Percentiles rank a stretch among this genome's conserved stretches.
Evolutionary conservation across 2,888 invertebrate species (phyloP).

Genomic region (Archips xylosteana): DNA sequence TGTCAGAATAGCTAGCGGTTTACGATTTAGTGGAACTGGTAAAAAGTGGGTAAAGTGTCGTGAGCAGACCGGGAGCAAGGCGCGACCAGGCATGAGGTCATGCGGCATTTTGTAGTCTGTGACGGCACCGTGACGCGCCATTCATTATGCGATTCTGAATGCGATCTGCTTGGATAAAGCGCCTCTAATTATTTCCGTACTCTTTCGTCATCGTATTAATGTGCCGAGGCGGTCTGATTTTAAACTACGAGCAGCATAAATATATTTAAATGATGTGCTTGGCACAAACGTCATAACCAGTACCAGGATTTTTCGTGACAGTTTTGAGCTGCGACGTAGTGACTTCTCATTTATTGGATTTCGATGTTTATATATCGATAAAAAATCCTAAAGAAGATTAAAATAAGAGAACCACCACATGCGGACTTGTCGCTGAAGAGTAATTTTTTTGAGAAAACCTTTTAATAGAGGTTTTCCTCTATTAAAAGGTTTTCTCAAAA

Average conservation of each 20-base stretch:
- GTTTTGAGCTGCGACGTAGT: neutral
- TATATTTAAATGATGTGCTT: slow-evolving; percentile 23
- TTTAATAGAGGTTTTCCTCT: too few species aligned
- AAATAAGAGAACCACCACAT: too few species aligned
- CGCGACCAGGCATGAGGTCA: slow-evolving; percentile 55
- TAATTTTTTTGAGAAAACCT: too few species aligned
- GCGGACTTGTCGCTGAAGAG: too few species aligned
- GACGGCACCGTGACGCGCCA: slow-evolving; percentile 71
- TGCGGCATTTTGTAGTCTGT: slow-evolving; percentile 61
- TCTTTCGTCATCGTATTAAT: slow-evolving; percentile 71
- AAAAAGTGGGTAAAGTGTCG: slow-evolving; percentile 17
- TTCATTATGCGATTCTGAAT: slow-evolving; percentile 79
- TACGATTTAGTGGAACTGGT: slow-evolving; percentile 22
- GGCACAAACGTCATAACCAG: slow-evolving; percentile 7
- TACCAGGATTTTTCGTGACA: neutral
- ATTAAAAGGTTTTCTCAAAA: too few species aligned
- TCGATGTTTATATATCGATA: too few species aligned
- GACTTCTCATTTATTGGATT: too few species aligned
- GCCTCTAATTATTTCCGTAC: slow-evolving; percentile 81
- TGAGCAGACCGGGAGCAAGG: slow-evolving; percentile 29
- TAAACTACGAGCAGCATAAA: slow-evolving; percentile 40
- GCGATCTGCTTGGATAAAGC: slow-evolving; percentile 77
- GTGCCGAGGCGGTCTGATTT: slow-evolving; percentile 54
- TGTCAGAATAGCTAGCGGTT: slow-evolving; percentile 7
- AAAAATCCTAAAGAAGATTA: too few species aligned